Percentiles rank a stretch among this genome's conserved stretches.
Conservation (phyloP, 2,888 invertebrate species). For the Macaria liturata region DNA sequence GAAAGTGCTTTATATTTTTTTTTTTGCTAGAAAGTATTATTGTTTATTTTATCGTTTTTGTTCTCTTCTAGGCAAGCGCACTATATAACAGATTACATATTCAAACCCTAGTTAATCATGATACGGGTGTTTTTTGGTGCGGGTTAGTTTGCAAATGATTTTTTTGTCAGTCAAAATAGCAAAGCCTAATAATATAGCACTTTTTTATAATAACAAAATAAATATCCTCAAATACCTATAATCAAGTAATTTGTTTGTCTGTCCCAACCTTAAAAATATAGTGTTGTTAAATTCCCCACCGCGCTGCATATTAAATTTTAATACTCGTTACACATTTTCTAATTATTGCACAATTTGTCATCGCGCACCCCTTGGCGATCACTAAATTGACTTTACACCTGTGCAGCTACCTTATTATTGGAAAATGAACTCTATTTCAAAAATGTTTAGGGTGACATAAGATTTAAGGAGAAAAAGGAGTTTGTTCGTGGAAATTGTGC, state of each 20-base stretch:
- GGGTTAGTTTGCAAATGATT: too few relatives aligned
- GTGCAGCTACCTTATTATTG: background rate
- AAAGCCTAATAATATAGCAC: too few relatives aligned
- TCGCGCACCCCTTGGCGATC: constrained; percentile 29
- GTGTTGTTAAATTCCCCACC: constrained; percentile 30
- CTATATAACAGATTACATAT: too few relatives aligned
- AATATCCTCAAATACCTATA: too few relatives aligned
- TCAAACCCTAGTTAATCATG: too few relatives aligned
- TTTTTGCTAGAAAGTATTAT: too few relatives aligned
- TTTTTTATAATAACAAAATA: too few relatives aligned
- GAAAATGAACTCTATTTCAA: constrained; percentile 11
- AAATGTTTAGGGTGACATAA: background rate
- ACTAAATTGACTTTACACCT: constrained; percentile 13
- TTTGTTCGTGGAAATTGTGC: constrained; percentile 4
- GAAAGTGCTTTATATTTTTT: too few relatives aligned
- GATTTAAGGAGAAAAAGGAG: background rate
- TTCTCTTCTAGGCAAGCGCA: too few relatives aligned
- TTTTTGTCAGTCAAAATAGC: too few relatives aligned
- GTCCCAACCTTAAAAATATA: constrained; percentile 28
- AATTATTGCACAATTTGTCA: constrained; percentile 39
- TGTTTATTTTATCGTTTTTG: too few relatives aligned
- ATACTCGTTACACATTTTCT: constrained; percentile 36
- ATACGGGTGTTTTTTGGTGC: too few relatives aligned
- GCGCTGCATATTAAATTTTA: constrained; percentile 34
- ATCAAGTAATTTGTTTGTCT: constrained; percentile 26